Percentiles rank a stretch among this genome's conserved stretches.
These are phyloP conservation scores for Hystrix brachyura DNA, from an alignment of 2,113 vertebrate genomes.

Conservation along the genomic window DNA sequence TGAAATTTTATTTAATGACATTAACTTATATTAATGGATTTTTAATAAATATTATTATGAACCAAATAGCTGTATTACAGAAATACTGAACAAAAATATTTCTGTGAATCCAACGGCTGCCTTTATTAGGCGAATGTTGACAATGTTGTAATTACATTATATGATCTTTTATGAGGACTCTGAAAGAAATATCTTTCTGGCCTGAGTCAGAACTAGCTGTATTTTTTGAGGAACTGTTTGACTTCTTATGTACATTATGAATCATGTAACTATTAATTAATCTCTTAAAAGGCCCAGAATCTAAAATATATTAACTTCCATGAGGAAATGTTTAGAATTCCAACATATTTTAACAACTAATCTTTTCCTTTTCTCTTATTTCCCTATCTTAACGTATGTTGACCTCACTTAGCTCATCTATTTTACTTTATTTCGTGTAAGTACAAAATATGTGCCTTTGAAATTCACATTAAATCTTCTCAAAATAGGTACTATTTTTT, in stretches of 20 bases:
- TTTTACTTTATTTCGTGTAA: constrained; percentile 2
- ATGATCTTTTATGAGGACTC: constrained; percentile 9
- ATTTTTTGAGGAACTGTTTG: neutral
- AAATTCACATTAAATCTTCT: constrained; percentile 16
- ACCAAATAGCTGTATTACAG: neutral
- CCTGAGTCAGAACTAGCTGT: constrained; percentile 21
- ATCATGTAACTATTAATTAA: constrained; percentile 12
- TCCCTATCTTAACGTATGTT: constrained; percentile 12
- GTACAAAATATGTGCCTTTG: neutral
- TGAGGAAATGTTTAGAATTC: constrained; percentile 20
- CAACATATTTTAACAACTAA: neutral
- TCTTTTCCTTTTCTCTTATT: constrained; percentile 33
- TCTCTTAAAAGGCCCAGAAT: constrained; percentile 35
- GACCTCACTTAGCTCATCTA: neutral
- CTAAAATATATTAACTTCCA: neutral
- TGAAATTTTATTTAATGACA: constrained; percentile 44
- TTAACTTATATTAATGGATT: neutral
- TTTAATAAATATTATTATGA: constrained; percentile 35
- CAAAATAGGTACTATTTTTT: constrained; percentile 10
- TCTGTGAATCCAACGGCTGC: neutral
- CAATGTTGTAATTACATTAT: neutral
- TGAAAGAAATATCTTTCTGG: constrained; percentile 20
- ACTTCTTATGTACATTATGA: neutral
- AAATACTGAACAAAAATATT: constrained; percentile 29
- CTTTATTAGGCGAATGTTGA: constrained; percentile 37